Evolutionary conservation across 2,888 invertebrate species (phyloP), one percentile per base, ranked within the genome.

Genomic region (Ophion obscuratus): DNA sequence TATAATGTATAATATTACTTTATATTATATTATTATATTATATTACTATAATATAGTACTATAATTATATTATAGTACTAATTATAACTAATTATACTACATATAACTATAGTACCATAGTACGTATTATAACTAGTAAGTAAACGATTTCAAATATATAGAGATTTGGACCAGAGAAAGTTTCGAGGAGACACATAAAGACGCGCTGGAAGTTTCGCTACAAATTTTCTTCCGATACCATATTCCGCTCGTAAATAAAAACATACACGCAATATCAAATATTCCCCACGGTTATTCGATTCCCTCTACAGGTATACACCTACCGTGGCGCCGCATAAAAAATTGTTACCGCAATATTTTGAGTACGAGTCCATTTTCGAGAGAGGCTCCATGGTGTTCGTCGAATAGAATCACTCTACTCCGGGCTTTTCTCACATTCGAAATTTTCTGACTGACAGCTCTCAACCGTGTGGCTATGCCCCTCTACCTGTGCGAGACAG

Each of bases 401-500:
- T 44, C 14, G 36, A 78, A 14, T 47, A 4, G 47, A 73, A 73
- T 73, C 71, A 64, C 81, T 79, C 47, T 61, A 31, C 68, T 61
- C 47, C 47, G 59, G 64, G n/a, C 70, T 70, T 64, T 73, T 74
- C 67, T 67, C 70, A 70, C 20, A 27, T 44, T 59, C 74, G 66
- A 81, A 64, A 75, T 75, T 57, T 80, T 67, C 36, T 57, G 61
- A 86, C 88, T 89, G 87, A 85, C 88, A 85, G 84, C 81, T 62
- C 59, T 77, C 74, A 68, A 57, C 77, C 76, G 20, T 17, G 68
- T 68, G 44, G 62, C 14, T 53, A 61, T 62, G 24, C 31, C 20
- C 47, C 79, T 70, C 24, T 74, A 62, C 74, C 74, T 79, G 71
- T 59, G 71, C n/a, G 53, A 53, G 53, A 64, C 80, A 66, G 44